Evolutionary conservation across 2,797 vertebrate species (phyloP).

Genomic region (Spea hammondii): DNA sequence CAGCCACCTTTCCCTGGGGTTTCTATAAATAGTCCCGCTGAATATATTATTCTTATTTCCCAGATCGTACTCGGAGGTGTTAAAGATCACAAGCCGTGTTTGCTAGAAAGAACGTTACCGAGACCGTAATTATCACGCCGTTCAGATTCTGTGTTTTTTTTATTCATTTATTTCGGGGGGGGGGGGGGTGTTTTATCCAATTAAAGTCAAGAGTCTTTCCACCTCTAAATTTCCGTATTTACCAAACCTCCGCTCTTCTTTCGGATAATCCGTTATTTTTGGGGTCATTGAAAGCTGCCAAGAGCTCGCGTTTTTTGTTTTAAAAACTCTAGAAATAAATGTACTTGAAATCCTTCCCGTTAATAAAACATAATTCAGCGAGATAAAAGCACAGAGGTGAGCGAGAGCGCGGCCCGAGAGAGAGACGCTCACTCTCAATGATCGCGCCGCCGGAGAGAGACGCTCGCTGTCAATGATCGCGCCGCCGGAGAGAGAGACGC

Average conservation of each 20-base stretch:
- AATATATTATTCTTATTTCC: not conserved
- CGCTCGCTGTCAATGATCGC: not conserved
- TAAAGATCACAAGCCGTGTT: not conserved
- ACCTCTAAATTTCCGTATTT: not conserved
- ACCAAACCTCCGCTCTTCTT: not conserved
- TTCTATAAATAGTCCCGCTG: not conserved
- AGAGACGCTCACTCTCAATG: conserved; percentile 4
- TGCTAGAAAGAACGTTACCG: not conserved
- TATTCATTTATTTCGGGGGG: not conserved
- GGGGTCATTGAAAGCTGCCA: not conserved
- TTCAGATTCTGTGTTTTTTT: too few species aligned
- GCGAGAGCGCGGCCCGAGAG: conserved; percentile 19
- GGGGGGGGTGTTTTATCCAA: not conserved
- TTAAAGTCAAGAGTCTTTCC: conserved; percentile 1
- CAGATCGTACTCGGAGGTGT: not conserved
- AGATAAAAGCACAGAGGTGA: conserved; percentile 44
- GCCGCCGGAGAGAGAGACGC: conserved; percentile 22
- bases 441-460: not conserved
- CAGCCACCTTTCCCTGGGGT: not conserved
- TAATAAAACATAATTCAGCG: conserved; percentile 36
- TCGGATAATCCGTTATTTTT: not conserved
- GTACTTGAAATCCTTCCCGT: conserved; percentile 26
- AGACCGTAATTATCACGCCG: not conserved
- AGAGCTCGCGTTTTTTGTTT: not conserved
- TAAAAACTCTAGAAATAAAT: conserved; percentile 12